phyloP scores from a whole-genome alignment of 1,140 invertebrate genomes.

The Hormaphis cornu region DNA sequence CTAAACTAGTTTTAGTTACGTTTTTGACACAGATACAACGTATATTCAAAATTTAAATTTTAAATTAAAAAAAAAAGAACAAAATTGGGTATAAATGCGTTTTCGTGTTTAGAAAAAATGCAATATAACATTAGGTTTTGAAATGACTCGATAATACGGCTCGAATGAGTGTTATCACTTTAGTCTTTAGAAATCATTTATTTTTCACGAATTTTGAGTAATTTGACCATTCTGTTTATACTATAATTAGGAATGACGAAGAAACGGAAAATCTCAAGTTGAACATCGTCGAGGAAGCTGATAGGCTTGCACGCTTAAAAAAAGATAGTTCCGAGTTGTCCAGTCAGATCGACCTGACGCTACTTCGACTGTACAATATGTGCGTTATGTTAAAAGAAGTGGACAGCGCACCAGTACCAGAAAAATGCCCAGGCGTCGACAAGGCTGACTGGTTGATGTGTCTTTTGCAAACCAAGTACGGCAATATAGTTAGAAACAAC shows the following conservation, averaged over 20 bases:
- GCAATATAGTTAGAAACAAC: background rate
- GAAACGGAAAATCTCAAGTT: background rate
- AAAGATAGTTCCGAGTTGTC: background rate
- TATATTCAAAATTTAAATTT: too few species aligned
- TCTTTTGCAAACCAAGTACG: slow-evolving; percentile 33
- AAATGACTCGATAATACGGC: too few species aligned
- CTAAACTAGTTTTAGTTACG: background rate
- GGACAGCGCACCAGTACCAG: slow-evolving; percentile 37
- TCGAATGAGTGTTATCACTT: too few species aligned
- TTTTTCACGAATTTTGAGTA: background rate
- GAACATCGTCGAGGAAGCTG: background rate
- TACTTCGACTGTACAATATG: slow-evolving; percentile 15
- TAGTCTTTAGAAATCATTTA: too few species aligned
- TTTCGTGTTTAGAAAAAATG: too few species aligned
- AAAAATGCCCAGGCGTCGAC: slow-evolving; percentile 33
- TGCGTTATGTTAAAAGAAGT: slow-evolving; percentile 40
- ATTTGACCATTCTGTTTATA: background rate
- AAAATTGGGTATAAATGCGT: too few species aligned
- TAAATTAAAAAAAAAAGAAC: too few species aligned
- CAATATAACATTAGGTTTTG: background rate
- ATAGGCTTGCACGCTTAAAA: background rate
- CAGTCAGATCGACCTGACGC: background rate
- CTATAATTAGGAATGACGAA: background rate
- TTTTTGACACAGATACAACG: background rate
- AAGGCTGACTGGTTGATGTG: slow-evolving; percentile 35